Percentiles rank a stretch among this genome's conserved stretches.
Evolutionary conservation across 2,797 vertebrate genomes (phyloP).

Genomic region (Myiotriccus ornatus): DNA sequence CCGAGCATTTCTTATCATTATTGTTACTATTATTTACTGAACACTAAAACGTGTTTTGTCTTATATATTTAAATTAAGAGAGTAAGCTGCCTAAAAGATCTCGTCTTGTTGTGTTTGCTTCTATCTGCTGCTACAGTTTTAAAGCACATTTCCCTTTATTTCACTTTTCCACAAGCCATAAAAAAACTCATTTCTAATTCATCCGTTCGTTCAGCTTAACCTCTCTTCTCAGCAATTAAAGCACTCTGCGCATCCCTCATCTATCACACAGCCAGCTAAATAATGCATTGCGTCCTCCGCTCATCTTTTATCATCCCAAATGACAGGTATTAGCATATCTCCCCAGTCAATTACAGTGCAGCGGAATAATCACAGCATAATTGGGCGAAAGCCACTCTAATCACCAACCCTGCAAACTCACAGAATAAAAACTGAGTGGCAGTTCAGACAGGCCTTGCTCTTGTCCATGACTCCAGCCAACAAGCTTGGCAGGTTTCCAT

Average conservation of each 20-base stretch:
- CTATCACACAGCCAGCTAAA: slow-evolving; percentile 98
- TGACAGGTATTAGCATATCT: slow-evolving; percentile 99
- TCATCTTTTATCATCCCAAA: slow-evolving; percentile 99
- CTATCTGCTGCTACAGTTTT: slow-evolving; percentile 73
- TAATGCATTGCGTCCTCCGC: slow-evolving; percentile 95
- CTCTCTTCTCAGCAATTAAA: slow-evolving; percentile 99
- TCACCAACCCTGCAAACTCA: slow-evolving; percentile 89
- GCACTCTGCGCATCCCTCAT: slow-evolving; percentile 96
- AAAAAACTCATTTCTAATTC: slow-evolving; percentile 97
- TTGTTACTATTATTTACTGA: slow-evolving; percentile 64
- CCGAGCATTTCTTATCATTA: slow-evolving; percentile 11
- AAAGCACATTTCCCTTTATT: slow-evolving; percentile 82
- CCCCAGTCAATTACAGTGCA: slow-evolving; percentile 98
- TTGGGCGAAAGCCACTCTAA: slow-evolving; percentile 98
- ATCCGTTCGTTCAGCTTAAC: slow-evolving; percentile 98
- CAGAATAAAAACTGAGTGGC: slow-evolving; percentile 89
- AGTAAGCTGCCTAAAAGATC: slow-evolving; percentile 64
- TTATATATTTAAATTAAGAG: slow-evolving; percentile 66
- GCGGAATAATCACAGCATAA: slow-evolving; percentile 98
- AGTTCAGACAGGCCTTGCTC: slow-evolving; percentile 85
- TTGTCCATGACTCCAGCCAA: slow-evolving; percentile 78
- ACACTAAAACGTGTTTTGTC: slow-evolving; percentile 38
- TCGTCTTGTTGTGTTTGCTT: slow-evolving; percentile 49
- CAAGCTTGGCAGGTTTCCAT: slow-evolving; percentile 75
- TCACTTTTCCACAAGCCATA: slow-evolving; percentile 83